Percentiles rank a stretch among this genome's conserved stretches.
phyloP scores from a whole-genome alignment of 2,113 vertebrate species.

The Camarhynchus parvulus region DNA sequence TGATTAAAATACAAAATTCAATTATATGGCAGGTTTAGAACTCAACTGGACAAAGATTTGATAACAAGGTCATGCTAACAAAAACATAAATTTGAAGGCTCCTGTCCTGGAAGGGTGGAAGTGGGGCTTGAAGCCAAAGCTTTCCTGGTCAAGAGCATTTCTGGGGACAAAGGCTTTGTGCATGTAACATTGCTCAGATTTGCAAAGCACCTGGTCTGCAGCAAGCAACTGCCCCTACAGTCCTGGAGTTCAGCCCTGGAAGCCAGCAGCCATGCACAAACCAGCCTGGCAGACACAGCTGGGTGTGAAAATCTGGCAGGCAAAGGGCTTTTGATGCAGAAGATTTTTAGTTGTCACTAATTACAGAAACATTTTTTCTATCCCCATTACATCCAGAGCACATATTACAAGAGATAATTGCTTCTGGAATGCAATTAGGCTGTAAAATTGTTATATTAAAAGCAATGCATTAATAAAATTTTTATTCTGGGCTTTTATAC shows the following conservation, averaged over 20 bases:
- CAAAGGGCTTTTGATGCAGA: background rate
- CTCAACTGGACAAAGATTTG: background rate
- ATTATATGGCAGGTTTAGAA: background rate
- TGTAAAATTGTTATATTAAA: background rate
- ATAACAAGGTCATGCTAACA: background rate
- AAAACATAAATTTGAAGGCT: background rate
- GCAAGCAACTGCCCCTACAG: fast-evolving
- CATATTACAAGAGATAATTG: background rate
- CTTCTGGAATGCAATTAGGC: background rate
- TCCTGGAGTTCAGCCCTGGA: background rate
- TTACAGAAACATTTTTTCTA: background rate
- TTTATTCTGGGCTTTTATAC: background rate
- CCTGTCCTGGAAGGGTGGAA: background rate
- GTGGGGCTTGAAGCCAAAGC: background rate
- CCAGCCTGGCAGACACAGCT: background rate
- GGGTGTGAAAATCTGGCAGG: background rate
- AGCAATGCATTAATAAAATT: background rate
- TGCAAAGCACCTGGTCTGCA: background rate
- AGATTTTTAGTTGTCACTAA: slow-evolving; percentile 1
- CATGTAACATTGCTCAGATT: background rate
- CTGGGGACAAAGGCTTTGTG: background rate
- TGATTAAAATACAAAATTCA: background rate
- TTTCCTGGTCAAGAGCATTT: background rate
- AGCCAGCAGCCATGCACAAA: background rate
- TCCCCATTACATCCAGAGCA: background rate